These are phyloP conservation scores for Brenthis ino DNA, from an alignment of 2,888 invertebrate genomes.

Conservation along the genomic window DNA sequence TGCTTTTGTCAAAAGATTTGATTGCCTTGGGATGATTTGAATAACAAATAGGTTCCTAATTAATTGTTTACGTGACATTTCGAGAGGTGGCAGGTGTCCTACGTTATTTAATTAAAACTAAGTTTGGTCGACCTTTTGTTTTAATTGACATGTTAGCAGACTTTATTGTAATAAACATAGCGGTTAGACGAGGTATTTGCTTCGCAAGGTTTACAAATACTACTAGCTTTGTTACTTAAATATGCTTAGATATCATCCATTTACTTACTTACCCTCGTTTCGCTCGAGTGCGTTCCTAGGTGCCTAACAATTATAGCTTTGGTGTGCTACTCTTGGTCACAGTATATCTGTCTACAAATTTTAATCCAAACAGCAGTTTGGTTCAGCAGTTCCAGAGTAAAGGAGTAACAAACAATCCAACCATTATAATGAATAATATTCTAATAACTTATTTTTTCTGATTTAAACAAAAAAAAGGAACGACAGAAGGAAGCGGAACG, in stretches of 20 bases:
- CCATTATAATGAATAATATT: too few relatives aligned
- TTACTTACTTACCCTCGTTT: not conserved
- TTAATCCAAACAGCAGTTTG: too few relatives aligned
- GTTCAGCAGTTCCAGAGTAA: too few relatives aligned
- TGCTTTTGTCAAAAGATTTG: constrained; percentile 29
- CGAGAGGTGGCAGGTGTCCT: constrained; percentile 22
- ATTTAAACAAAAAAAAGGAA: too few relatives aligned
- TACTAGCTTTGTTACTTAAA: not conserved
- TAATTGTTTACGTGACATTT: constrained; percentile 32
- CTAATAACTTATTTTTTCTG: too few relatives aligned
- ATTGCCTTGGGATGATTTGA: constrained; percentile 34
- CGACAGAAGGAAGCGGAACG: too few relatives aligned
- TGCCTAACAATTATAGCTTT: too few relatives aligned
- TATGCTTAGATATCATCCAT: not conserved
- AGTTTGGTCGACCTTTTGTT: constrained; percentile 2
- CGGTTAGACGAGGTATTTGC: not conserved
- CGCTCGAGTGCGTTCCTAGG: too few relatives aligned
- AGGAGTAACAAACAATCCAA: too few relatives aligned
- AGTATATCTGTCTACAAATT: too few relatives aligned
- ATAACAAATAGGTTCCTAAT: constrained; percentile 35
- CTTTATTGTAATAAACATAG: not conserved
- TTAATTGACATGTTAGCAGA: not conserved
- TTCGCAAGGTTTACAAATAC: not conserved
- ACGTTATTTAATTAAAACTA: constrained; percentile 10
- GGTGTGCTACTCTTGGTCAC: too few relatives aligned